Percentiles rank a stretch among this genome's conserved stretches.
Conservation (phyloP, 2,888 invertebrate genomes). For the Clepsis dumicolana region DNA sequence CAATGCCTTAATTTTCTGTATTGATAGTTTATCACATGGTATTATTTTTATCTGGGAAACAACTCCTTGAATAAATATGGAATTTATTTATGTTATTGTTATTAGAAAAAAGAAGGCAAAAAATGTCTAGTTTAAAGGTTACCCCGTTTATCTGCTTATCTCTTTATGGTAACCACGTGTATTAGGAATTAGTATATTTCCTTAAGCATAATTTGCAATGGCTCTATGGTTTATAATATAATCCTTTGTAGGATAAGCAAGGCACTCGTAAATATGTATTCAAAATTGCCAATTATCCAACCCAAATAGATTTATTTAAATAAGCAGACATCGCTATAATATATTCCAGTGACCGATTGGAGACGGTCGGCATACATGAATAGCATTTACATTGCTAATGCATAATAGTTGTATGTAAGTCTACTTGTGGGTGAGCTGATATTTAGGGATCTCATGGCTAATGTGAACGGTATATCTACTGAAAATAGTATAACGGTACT, state of each 20-base stretch:
- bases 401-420: conserved; percentile 6
- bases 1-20: not conserved
- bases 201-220: no score
- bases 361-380: conserved; percentile 36
- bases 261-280: not conserved
- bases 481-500: not conserved
- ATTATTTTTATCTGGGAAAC: not conserved
- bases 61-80: not conserved
- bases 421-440: conserved; percentile 9
- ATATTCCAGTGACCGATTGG: conserved; percentile 47
- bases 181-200: no score
- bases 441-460: conserved; percentile 6
- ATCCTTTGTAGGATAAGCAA: not conserved
- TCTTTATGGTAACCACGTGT: no score
- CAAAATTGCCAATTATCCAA: conserved; percentile 9
- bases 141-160: no score
- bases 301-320: conserved; percentile 8
- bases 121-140: no score
- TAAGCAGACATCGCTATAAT: conserved; percentile 16
- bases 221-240: no score
- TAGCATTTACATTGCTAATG: conserved; percentile 42
- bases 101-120: not conserved
- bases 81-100: not conserved
- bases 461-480: not conserved
- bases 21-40: not conserved